Conservation (phyloP, 1,140 invertebrate genomes). For the Drosophila parvula region DNA sequence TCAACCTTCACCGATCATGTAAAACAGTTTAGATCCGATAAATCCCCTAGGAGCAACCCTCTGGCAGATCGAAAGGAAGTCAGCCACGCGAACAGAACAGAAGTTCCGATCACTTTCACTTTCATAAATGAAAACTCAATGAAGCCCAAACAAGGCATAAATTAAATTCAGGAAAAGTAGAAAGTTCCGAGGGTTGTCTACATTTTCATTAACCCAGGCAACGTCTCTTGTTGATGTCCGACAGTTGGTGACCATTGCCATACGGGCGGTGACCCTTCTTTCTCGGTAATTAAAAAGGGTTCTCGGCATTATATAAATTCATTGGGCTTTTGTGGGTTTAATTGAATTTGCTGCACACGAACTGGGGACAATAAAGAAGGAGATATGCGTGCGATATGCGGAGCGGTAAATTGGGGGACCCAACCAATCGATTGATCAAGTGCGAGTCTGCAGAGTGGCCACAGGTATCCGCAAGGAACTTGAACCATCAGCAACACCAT, state of each 20-base stretch:
- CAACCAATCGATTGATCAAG: constrained; percentile 65
- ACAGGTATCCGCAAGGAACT: constrained; percentile 10
- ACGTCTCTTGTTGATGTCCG: constrained; percentile 26
- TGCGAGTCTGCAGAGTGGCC: constrained; percentile 33
- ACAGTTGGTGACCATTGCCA: constrained; percentile 55
- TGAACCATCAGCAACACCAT: constrained; percentile 72
- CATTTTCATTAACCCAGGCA: constrained; percentile 65
- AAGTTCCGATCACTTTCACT: constrained; percentile 57
- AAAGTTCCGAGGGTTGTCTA: constrained; percentile 36
- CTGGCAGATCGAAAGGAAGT: constrained; percentile 8
- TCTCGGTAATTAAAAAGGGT: constrained; percentile 54
- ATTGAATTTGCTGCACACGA: constrained; percentile 72
- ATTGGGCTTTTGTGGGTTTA: constrained; percentile 59
- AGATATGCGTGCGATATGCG: constrained; percentile 3
- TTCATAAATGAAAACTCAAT: constrained; percentile 49
- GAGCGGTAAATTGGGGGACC: constrained; percentile 62
- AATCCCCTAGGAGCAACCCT: constrained; percentile 14
- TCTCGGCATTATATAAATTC: constrained; percentile 20
- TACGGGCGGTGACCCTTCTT: constrained; percentile 52
- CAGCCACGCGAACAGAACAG: constrained; percentile 53
- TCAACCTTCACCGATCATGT: constrained; percentile 25
- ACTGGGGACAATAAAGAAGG: constrained; percentile 28
- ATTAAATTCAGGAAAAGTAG: constrained; percentile 36
- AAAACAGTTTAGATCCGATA: constrained; percentile 27
- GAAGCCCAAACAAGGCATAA: constrained; percentile 65